Evolutionary conservation across 2,113 vertebrate genomes (phyloP).

Genomic region (Nycticebus coucang): DNA sequence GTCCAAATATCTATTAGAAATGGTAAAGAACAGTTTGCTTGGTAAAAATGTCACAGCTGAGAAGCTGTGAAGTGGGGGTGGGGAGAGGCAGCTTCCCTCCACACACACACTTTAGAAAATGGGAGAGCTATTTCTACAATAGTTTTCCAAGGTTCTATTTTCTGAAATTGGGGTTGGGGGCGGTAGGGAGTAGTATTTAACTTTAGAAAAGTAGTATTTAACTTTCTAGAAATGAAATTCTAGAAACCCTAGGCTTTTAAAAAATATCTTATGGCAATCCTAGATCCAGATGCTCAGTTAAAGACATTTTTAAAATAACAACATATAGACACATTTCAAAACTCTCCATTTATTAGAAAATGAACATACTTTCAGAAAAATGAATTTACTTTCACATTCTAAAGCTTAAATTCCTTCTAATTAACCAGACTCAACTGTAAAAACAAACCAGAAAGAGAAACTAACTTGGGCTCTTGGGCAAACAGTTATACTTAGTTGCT

Average conservation of each 20-base stretch:
- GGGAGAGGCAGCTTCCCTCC: neutral
- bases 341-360: neutral
- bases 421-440: constrained; percentile 17
- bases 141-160: constrained; percentile 7
- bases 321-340: neutral
- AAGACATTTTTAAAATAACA: constrained; percentile 45
- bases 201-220: too few relatives aligned
- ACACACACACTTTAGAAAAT: neutral
- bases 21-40: neutral
- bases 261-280: neutral
- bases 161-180: neutral
- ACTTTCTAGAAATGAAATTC: constrained; percentile 6
- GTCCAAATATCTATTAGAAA: constrained; percentile 6
- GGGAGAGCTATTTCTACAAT: constrained; percentile 31
- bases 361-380: constrained; percentile 6
- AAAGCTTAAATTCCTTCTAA: constrained; percentile 25
- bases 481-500: neutral
- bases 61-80: too few relatives aligned
- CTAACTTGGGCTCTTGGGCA: neutral
- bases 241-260: neutral
- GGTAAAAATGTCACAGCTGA: neutral
- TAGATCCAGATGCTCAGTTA: neutral
- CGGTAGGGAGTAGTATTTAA: neutral
- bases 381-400: constrained; percentile 28
- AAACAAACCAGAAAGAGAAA: constrained; percentile 67